Conservation (phyloP, 2,888 invertebrate species). For the Lamellibrachia satsuma region DNA sequence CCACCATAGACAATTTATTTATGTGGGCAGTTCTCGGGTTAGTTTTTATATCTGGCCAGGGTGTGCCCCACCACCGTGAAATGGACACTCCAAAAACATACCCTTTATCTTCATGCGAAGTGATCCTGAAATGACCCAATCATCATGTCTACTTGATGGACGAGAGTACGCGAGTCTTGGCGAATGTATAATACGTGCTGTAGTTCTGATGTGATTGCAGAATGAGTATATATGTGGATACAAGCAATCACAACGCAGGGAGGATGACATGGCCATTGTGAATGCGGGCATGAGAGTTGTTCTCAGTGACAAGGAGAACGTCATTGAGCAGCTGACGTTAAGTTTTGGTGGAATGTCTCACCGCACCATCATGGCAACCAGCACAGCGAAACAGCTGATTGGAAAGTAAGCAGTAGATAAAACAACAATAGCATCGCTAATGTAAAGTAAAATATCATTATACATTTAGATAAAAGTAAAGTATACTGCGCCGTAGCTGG, state of each 20-base stretch:
- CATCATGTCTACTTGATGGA: background rate
- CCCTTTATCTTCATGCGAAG: no score
- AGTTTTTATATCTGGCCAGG: no score
- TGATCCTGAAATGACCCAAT: no score
- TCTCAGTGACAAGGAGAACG: constrained; percentile 70
- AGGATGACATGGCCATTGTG: constrained; percentile 96
- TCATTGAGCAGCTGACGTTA: constrained; percentile 73
- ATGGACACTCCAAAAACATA: no score
- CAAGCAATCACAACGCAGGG: constrained; percentile 89
- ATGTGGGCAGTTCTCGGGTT: no score
- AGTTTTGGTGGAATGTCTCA: constrained; percentile 96
- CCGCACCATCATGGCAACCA: constrained; percentile 78
- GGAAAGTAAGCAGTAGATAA: constrained; percentile 54
- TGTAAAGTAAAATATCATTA: background rate
- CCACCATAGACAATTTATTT: no score
- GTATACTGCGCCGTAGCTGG: background rate
- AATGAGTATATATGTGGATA: constrained; percentile 82
- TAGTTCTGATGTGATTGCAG: constrained; percentile 56
- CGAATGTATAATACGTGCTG: background rate
- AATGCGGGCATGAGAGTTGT: constrained; percentile 80
- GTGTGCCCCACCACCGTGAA: no score
- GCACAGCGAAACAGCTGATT: constrained; percentile 72
- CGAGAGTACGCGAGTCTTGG: background rate
- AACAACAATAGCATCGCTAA: background rate
- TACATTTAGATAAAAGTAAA: background rate